Evolutionary conservation across 2,888 invertebrate genomes (phyloP), one percentile per base, ranked within the genome.

Genomic region (Dryadula phaetusa): DNA sequence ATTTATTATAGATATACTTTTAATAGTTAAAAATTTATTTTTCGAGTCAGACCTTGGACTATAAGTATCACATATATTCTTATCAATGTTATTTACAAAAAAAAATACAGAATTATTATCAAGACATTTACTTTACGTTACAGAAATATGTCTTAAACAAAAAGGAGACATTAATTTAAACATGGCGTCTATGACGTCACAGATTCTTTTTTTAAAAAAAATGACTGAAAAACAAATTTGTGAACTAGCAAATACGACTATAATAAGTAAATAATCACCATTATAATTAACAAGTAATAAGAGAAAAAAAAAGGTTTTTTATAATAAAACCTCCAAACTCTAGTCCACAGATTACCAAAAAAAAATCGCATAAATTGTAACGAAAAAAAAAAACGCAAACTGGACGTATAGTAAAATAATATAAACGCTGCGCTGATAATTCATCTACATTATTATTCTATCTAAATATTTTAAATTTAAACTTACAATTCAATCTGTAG

Each of bases 391-490:
- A 40, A 56, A 22, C 37, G 10, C 16, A 22, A 56, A 40, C 22
- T 76, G 71, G 76, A 76, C 74, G 80, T 75, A 65, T 61, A 76
- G 75, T 66, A 10, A 71, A 69, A 75, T n/a, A n/a, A n/a, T n/a
- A n/a, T n/a, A n/a, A 76, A 80, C 79, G 83, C 87, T 88, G 87
- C 87, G 90, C 89, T 52, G 52, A 86, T 80, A 82, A 81, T 81
- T 84, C 80, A 75, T 81, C 88, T 89, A 89, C 81, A 87, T 87
- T 88, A 32, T 81, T 87, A 80, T 72, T 82, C 88, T 90, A 90
- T 90, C 90, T 90, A 89, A 66, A 7, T 60, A 60, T 70, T 79
- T 80, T 85, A 80, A 37, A 72, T 78, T 82, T 85, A 83, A 77
- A 79, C 83, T 84, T 85, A 84, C 75, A 10, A 64, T 70, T 79